Evolutionary conservation across 2,797 vertebrate genomes (phyloP), one percentile per base, ranked within the genome.

Genomic region (Okamejei kenojei): DNA sequence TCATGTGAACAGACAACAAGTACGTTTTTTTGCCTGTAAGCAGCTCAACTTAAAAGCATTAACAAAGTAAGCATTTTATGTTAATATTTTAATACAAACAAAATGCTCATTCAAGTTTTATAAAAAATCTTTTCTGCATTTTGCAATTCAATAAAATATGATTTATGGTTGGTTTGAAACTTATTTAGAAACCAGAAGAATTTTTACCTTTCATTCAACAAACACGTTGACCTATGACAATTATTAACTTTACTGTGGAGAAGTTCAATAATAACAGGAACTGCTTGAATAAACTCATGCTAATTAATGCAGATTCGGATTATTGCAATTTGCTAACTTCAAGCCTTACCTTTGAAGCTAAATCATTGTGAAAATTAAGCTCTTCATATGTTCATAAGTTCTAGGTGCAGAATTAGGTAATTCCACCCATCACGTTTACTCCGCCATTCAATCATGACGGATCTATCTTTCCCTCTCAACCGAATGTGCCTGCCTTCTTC

Each of bases 141-240:
- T 86, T 65, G 29, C 58, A 35, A 73, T 91, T 26, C 71, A 13
- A 45, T 26, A 73, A 10, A 29, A 45, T 45, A 45, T 45, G 63
- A 74, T 73, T 74, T 29, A 73, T 91, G 90, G 7, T 35, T 91
- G 45, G 68, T 91, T 73, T 73, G 90, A 91, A 74, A 45, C 32
- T 26, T 45, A 35, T 91, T 91, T 54, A 11, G 71, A 73, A 91
- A 73, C 38, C 21, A 90, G 35, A 90, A 26, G 35, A 21, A 90
- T 23, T 73, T 54, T 26, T 29, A 74, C 9, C 1, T 45, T 65
- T 35, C 9, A 71, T 74, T 35, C 35, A 91, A 45, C 23, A 74
- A 74, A 45, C 68, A 68, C 65, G 23, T 68, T 13, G 29, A 68
- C n/a, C 29, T 21, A 21, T 23, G 45, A 32, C 54, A 73, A 91